A percentile compares a stretch with the other conserved stretches of the same genome.
Evolutionary conservation across 1,140 invertebrate species (phyloP).

Genomic region (Drosophila trapezifrons): DNA sequence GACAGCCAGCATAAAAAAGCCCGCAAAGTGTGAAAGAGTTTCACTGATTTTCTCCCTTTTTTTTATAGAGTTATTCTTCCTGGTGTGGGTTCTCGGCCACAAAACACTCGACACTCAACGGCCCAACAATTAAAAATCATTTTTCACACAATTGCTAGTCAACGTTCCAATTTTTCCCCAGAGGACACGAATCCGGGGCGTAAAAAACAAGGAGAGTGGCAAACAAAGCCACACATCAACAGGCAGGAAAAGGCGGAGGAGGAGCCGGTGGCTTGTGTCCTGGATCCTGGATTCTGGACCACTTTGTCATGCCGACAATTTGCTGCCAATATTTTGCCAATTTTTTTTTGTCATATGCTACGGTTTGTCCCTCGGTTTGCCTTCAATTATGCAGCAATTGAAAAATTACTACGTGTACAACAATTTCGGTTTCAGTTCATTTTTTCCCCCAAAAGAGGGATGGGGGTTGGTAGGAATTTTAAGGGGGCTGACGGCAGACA

Average conservation of each 20-base stretch:
- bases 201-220: constrained; percentile 23
- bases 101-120: constrained; percentile 58
- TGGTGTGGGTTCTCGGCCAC: constrained; percentile 22
- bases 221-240: constrained; percentile 77
- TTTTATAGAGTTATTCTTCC: background rate
- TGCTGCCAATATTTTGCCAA: constrained; percentile 74
- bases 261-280: constrained; percentile 3
- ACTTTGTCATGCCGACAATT: constrained; percentile 65
- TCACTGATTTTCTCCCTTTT: constrained; percentile 7
- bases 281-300: constrained; percentile 8
- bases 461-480: constrained; percentile 29
- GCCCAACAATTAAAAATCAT: constrained; percentile 74
- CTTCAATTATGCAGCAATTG: constrained; percentile 83
- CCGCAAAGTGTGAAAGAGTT: constrained; percentile 25
- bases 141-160: constrained; percentile 70
- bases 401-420: constrained; percentile 82
- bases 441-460: constrained; percentile 20
- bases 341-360: constrained; percentile 18
- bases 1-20: constrained; percentile 35
- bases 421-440: constrained; percentile 54
- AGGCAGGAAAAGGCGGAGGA: constrained; percentile 32
- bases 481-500: constrained; percentile 6
- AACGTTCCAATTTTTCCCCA: constrained; percentile 46
- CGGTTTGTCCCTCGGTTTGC: constrained; percentile 31
- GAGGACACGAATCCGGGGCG: constrained; percentile 28